Base-by-base conservation (phyloP, 1,140 invertebrate species). In the Achatina immaculata region DNA sequence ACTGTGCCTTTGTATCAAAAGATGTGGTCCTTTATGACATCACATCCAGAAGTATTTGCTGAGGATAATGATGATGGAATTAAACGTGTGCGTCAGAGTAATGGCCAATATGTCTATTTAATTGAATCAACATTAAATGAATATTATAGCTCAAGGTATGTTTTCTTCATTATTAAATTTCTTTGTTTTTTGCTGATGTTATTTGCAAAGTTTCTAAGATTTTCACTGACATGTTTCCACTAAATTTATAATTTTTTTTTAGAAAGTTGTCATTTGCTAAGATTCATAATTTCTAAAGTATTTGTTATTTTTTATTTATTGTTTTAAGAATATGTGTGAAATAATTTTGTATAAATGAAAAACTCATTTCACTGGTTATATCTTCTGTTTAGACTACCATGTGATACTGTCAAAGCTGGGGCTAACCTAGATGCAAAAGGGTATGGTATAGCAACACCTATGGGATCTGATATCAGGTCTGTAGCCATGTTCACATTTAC, bases 81-180 rank as follows among this genome's bases (percentile, higher is more conserved):
- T 45, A 45, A 71, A 14, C 81, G 84, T 74, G 90, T 91, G 0
- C 80, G 88, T 65, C 65, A 86, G 0, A 85, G 84, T 0, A 88
- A 87, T 92, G 97, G 94, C 55, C 98, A 98, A 90, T 99, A 98
- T 90, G 97, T 97, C 24, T 94, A 97, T 84, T 92, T 99, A 0
- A 95, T 98, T 72, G 97, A 99, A 92, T 97, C 96, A n/a, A 96
- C 96, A 0, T 97, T 96, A 87, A 98, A 98, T 89, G 97, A 99
- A 88, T 99, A 98, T 90, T 95, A 94, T 45, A 99, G 98, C 91
- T 85, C 88, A 42, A 79, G 77, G 77, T 79, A 51, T 19, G 66
- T 69, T 42, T n/a, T n/a, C 19, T 24, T 68, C 14, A 31, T 31
- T 68, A 19, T 55, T 55, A 55, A n/a, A 14, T 55, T 55, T 55